Base-by-base conservation (phyloP, 1,140 invertebrate species). In the Drosophila dunni region DNA sequence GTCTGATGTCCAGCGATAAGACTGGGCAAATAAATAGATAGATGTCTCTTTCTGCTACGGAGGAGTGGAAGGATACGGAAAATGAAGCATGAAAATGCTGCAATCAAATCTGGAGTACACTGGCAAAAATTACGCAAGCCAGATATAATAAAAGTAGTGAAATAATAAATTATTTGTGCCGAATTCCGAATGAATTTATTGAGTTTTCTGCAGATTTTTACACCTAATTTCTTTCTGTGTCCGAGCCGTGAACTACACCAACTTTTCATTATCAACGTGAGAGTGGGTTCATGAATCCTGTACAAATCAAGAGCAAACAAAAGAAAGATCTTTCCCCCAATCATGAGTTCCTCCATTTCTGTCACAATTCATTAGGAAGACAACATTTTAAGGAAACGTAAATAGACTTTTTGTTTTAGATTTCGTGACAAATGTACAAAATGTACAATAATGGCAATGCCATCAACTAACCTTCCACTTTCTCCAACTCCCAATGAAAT, bases 341-440 rank as follows among this genome's bases (percentile, higher is more conserved):
- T 70, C 44, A 9, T 36, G 60, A 40, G 51, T 40, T 45, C 46
- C 53, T 45, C 38, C 53, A 38, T 8, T 61, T 7, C 74, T 75
- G 77, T 75, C 84, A 89, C 73, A 84, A 84, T 84, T 88, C 84
- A 83, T 84, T 88, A 88, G 54, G 33, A 64, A 69, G 58, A 36
- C 48, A 56, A 71, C 72, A 73, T 45, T 50, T 50, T 7, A 48
- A 79, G 71, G 45, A 72, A 86, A 81, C 64, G 79, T 83, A 83
- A 78, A 88, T 75, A 89, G 75, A 78, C 61, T 78, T 84, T 89
- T 70, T 84, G 78, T 89, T 89, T 89, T 75, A 81, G 78, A 81
- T 84, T 90, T 89, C 80, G 78, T 89, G 85, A 83, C 83, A 86
- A 86, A 82, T 86, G 83, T 88, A 77, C 72, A 71, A 75, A 88